Conservation (phyloP, 2,797 vertebrate genomes). For the Danio tinwini region DNA sequence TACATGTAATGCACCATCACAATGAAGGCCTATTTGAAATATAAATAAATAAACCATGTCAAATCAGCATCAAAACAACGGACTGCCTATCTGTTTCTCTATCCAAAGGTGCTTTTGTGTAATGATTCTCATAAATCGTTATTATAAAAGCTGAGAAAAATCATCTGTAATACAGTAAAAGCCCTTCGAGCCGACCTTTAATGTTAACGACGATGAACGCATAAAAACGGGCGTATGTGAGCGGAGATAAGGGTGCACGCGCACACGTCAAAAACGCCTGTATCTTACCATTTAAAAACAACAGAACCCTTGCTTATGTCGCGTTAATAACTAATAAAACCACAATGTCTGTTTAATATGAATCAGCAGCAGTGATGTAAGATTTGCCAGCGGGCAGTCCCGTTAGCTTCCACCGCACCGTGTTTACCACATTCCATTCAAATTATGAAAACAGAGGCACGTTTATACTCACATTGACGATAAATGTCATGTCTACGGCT, state of each 20-base stretch:
- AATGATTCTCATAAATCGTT: background rate
- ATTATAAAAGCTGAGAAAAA: background rate
- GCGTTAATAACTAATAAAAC: background rate
- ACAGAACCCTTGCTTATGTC: background rate
- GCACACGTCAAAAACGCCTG: background rate
- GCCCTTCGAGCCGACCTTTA: background rate
- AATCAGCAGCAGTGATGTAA: conserved; percentile 22
- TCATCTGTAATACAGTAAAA: background rate
- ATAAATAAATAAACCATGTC: background rate
- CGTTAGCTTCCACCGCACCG: conserved; percentile 1
- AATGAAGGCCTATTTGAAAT: background rate
- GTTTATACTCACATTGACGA: conserved; percentile 24
- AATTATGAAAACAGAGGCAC: background rate
- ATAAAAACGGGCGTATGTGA: background rate
- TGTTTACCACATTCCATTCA: background rate
- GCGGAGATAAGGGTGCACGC: background rate
- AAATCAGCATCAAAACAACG: conserved; percentile 10
- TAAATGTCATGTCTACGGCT: background rate
- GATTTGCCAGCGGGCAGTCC: conserved; percentile 14
- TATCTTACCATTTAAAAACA: background rate
- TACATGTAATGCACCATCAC: background rate
- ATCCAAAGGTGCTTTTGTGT: too few relatives aligned
- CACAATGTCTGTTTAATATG: background rate
- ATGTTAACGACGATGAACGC: background rate
- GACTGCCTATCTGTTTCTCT: background rate